Percentiles rank a stretch among this genome's conserved stretches.
These are phyloP conservation scores for Drosophila santomea DNA, from an alignment of 1,140 invertebrate species.

Conservation along the genomic window DNA sequence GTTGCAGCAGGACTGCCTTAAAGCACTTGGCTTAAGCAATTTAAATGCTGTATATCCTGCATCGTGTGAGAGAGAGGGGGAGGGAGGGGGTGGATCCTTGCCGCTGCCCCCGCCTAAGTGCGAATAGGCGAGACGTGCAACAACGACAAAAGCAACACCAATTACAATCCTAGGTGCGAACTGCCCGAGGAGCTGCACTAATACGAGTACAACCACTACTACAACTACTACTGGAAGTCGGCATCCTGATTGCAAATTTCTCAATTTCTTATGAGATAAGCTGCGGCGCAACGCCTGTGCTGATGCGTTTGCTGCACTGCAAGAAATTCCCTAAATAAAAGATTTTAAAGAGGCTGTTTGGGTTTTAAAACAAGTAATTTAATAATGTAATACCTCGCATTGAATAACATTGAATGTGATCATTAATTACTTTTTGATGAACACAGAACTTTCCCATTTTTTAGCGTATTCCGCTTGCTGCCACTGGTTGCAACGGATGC, in stretches of 20 bases:
- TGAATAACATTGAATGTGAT: too few species aligned
- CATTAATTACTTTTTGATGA: too few species aligned
- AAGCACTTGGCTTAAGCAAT: conserved; percentile 68
- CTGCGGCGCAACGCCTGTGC: conserved; percentile 2
- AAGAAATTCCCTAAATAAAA: not conserved
- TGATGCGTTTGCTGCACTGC: not conserved
- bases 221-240: not conserved
- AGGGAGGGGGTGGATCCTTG: conserved; percentile 4
- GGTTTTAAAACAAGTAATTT: too few species aligned
- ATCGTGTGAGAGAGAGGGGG: conserved; percentile 42
- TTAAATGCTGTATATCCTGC: conserved; percentile 79
- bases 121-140: conserved; percentile 62
- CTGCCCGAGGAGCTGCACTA: conserved; percentile 11
- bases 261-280: conserved; percentile 23
- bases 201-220: too few species aligned
- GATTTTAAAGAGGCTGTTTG: too few species aligned
- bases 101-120: conserved; percentile 49
- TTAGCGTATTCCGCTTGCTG: conserved; percentile 12
- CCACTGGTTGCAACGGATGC: conserved; percentile 60
- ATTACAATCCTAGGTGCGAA: conserved; percentile 72
- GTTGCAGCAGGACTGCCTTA: conserved; percentile 57
- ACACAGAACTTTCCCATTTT: not conserved
- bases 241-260: conserved; percentile 40
- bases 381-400: not conserved
- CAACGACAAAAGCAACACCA: conserved; percentile 66